Base-by-base conservation (phyloP, 2,113 vertebrate species). In the Lasiurus borealis region DNA sequence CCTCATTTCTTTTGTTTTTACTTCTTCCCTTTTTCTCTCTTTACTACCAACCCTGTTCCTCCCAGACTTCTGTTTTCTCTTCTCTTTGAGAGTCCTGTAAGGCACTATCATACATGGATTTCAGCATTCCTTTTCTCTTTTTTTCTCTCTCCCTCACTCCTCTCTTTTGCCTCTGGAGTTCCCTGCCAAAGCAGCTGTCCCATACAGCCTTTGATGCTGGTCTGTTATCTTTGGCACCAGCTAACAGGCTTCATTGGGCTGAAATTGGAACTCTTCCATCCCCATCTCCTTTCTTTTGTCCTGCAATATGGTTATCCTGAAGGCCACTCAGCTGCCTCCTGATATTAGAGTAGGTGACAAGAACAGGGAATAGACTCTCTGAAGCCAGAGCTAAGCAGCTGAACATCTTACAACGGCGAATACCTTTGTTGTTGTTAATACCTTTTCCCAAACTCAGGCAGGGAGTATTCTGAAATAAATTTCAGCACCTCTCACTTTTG, bases 211-310 rank as follows among this genome's bases (percentile, higher is more conserved):
- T 88, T 91, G 82, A 93, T 69, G 72, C 31, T 29, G 8, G 68
- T 96, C 88, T 95, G 81, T 88, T 98, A 89, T 88, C 93, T 95
- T 94, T 90, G 85, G 89, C 44, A 11, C 11, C 73, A 73, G 59
- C 48, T 88, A 93, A 50, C 40, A 91, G 81, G 48, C 81, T 87
- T 72, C n/a, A 10, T 52, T 80, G 46, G 90, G 75, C 46, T 92
- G 83, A 68, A 73, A 59, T 13, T 95, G 88, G 50, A 95, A 78
- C 40, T 62, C 44, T 68, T 94, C 96, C 90, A 91, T 73, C 12
- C 6, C 48, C 73, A 68, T 88, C 90, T 93, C 46, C 83, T 83
- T 86, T 88, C 62, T 59, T 96, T 94, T 95, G 73, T 88, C 23
- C 27, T 94, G 54, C 85, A 96, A 92, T 93, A 91, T 46, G 46